Percentiles rank a stretch among this genome's conserved stretches.
Conservation (phyloP, 2,888 invertebrate genomes). For the Idaea aversata region DNA sequence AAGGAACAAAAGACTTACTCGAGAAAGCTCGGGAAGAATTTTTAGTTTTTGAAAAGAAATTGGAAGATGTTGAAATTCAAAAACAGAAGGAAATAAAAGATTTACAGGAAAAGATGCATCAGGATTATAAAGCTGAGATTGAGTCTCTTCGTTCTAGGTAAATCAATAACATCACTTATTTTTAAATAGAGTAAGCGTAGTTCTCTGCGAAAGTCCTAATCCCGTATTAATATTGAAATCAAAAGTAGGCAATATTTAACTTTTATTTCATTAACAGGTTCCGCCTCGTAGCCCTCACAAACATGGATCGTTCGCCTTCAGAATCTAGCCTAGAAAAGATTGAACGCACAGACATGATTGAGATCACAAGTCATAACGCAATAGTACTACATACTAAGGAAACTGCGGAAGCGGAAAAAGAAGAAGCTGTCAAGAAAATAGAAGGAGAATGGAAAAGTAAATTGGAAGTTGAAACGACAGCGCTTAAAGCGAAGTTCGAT, state of each 20-base stretch:
- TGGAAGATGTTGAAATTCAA: conserved; percentile 66
- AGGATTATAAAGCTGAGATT: conserved; percentile 88
- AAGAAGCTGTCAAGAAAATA: conserved; percentile 79
- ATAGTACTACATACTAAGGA: conserved; percentile 85
- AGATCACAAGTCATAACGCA: conserved; percentile 83
- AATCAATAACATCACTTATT: conserved; percentile 6
- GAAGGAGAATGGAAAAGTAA: conserved; percentile 82
- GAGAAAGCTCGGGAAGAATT: conserved; percentile 55
- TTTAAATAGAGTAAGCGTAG: no score
- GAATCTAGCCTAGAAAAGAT: conserved; percentile 89
- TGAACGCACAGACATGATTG: conserved; percentile 83
- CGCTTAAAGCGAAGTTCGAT: conserved; percentile 69
- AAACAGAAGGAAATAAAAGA: conserved; percentile 83
- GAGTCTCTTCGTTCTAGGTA: conserved; percentile 85
- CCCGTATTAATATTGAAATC: no score
- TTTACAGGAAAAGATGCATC: conserved; percentile 83
- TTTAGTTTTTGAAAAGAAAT: conserved; percentile 54
- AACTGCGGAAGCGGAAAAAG: conserved; percentile 82
- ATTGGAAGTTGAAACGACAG: conserved; percentile 44
- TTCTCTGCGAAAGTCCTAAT: no score
- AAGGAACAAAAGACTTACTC: conserved; percentile 56
- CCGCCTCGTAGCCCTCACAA: conserved; percentile 86
- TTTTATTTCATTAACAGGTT: conserved; percentile 65
- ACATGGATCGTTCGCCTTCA: conserved; percentile 88
- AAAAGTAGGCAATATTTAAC: no score